These are phyloP conservation scores for Xenops minutus DNA, from an alignment of 2,797 vertebrate species.

Conservation along the genomic window DNA sequence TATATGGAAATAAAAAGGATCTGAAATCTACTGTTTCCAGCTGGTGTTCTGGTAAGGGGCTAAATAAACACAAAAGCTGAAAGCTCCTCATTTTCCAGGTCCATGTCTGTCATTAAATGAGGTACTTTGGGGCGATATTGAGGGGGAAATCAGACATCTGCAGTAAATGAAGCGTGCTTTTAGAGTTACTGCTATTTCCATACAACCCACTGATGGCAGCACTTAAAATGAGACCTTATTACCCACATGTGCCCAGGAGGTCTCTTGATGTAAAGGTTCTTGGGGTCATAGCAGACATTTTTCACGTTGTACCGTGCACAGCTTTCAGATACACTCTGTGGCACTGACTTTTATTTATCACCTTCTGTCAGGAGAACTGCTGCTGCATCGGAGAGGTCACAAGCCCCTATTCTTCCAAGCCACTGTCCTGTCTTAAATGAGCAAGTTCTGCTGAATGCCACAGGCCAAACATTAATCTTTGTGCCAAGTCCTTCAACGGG, in stretches of 20 bases:
- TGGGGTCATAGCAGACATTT: not conserved
- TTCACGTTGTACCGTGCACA: not conserved
- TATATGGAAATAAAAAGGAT: not conserved
- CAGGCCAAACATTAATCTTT: conserved; percentile 74
- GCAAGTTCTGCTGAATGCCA: conserved; percentile 69
- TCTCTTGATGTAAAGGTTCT: not conserved
- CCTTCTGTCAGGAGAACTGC: conserved; percentile 74
- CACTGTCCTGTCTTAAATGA: conserved; percentile 77
- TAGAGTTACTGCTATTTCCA: not conserved
- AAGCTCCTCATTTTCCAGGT: not conserved
- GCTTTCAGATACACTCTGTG: conserved; percentile 32
- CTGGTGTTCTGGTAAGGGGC: not conserved
- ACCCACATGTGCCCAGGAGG: not conserved
- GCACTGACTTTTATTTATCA: conserved; percentile 79
- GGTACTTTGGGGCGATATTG: not conserved
- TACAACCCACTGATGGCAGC: not conserved
- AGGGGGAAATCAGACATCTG: not conserved
- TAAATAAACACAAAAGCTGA: conserved; percentile 23
- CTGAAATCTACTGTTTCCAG: not conserved
- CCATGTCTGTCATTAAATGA: not conserved
- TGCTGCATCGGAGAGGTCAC: conserved; percentile 72
- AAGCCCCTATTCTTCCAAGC: conserved; percentile 77
- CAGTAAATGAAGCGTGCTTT: not conserved
- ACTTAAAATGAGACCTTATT: not conserved
- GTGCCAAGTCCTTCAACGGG: conserved; percentile 71